phyloP scores from a whole-genome alignment of 1,140 invertebrate species.

The Daktulosphaira vitifoliae region DNA sequence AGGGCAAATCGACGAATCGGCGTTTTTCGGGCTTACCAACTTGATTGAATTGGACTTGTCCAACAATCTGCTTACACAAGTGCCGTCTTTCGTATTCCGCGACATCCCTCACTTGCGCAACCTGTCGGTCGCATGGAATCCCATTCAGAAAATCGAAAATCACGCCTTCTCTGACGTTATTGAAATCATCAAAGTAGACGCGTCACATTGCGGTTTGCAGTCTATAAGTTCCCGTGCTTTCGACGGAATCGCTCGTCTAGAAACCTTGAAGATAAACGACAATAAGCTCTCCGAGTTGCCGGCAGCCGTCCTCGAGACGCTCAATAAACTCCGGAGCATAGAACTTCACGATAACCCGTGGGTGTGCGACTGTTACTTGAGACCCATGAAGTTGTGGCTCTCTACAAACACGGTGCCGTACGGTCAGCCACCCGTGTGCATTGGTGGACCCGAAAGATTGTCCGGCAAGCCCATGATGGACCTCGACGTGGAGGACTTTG shows the following conservation, averaged over 20 bases:
- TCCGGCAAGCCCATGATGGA: slow-evolving; percentile 61
- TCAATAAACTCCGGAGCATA: slow-evolving; percentile 60
- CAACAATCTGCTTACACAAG: slow-evolving; percentile 49
- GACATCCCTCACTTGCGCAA: slow-evolving; percentile 61
- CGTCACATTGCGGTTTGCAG: slow-evolving; percentile 65
- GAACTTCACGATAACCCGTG: slow-evolving; percentile 74
- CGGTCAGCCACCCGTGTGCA: slow-evolving; percentile 59
- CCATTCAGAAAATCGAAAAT: slow-evolving; percentile 59
- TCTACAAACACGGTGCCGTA: slow-evolving; percentile 56
- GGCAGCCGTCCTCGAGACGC: slow-evolving; percentile 51
- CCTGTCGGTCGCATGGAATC: slow-evolving; percentile 63
- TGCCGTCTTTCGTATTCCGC: slow-evolving; percentile 42
- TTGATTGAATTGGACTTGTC: slow-evolving; percentile 80
- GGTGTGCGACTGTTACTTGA: slow-evolving; percentile 78
- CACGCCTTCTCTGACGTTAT: slow-evolving; percentile 62
- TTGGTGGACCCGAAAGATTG: slow-evolving; percentile 57
- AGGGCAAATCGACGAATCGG: slow-evolving; percentile 58
- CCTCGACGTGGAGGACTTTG: slow-evolving; percentile 62
- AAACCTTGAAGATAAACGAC: slow-evolving; percentile 57
- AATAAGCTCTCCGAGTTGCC: slow-evolving; percentile 58
- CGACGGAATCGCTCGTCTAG: slow-evolving; percentile 55
- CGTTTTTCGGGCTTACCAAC: slow-evolving; percentile 65
- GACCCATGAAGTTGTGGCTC: slow-evolving; percentile 68
- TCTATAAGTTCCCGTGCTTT: slow-evolving; percentile 61
- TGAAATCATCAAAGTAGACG: slow-evolving; percentile 62